These are phyloP conservation scores for Triops cancriformis DNA, from an alignment of 1,140 invertebrate genomes.

Conservation along the genomic window DNA sequence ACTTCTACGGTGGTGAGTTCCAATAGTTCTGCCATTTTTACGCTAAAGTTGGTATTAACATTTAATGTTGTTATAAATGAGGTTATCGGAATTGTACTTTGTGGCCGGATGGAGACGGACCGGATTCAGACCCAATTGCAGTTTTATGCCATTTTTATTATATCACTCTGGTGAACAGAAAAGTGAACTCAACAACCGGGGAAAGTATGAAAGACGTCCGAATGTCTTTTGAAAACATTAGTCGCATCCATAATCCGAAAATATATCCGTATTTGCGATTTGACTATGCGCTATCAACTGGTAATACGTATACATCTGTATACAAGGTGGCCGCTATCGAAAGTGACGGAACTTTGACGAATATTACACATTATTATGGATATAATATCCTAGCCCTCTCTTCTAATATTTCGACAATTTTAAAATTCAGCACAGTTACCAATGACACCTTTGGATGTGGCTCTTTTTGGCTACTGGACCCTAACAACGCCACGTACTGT, in stretches of 20 bases:
- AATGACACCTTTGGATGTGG: neutral
- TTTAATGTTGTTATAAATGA: too few species aligned
- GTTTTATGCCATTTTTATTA: neutral
- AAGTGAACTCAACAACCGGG: neutral
- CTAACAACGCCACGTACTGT: neutral
- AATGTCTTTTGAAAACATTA: neutral
- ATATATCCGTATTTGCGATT: neutral
- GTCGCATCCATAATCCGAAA: neutral
- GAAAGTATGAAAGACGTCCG: neutral
- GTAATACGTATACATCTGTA: neutral
- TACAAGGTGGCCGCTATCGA: neutral
- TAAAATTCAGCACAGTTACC: neutral
- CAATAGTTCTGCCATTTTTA: neutral
- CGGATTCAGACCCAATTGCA: neutral
- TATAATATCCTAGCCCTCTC: neutral
- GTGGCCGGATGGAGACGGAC: too few species aligned
- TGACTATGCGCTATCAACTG: neutral
- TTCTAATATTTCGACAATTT: neutral
- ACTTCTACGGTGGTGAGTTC: neutral
- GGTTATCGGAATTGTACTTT: too few species aligned
- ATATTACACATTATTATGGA: neutral
- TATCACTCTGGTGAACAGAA: neutral
- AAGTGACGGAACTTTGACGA: neutral
- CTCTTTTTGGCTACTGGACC: neutral
- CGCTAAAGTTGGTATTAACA: too few species aligned